These are phyloP conservation scores for Protaetia brevitarsis DNA, from an alignment of 1,140 invertebrate species.

Conservation along the genomic window DNA sequence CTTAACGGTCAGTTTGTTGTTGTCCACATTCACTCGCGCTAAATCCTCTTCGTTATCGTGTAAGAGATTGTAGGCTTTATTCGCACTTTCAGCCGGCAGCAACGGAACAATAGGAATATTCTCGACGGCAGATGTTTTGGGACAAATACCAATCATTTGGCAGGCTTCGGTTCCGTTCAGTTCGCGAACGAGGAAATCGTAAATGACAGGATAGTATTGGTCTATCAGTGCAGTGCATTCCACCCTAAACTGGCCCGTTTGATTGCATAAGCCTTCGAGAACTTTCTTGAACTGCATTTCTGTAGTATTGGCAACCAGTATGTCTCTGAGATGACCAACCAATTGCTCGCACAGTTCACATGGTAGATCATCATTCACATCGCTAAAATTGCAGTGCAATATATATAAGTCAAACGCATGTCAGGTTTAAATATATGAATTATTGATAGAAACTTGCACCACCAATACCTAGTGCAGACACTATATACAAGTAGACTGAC, in stretches of 20 bases:
- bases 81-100: slow-evolving; percentile 47
- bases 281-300: slow-evolving; percentile 76
- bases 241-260: slow-evolving; percentile 65
- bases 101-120: slow-evolving; percentile 56
- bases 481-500: no score
- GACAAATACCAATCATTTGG: slow-evolving; percentile 68
- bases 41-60: slow-evolving; percentile 9
- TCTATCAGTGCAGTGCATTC: slow-evolving; percentile 70
- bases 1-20: slow-evolving; percentile 21
- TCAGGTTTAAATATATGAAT: no score
- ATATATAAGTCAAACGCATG: no score
- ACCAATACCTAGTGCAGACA: no score
- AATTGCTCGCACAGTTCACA: slow-evolving; percentile 83
- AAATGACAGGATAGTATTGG: slow-evolving; percentile 72
- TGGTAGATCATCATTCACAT: slow-evolving; percentile 63
- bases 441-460: no score
- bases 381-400: no score
- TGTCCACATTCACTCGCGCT: slow-evolving; percentile 23
- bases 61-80: slow-evolving; percentile 41
- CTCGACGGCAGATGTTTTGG: slow-evolving; percentile 35
- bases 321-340: slow-evolving; percentile 72
- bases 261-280: slow-evolving; percentile 74
- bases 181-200: slow-evolving; percentile 66
- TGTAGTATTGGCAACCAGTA: slow-evolving; percentile 82
- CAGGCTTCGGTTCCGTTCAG: slow-evolving; percentile 69